Evolutionary conservation across 2,888 invertebrate species (phyloP).

Genomic region (Caenorhabditis becei): DNA sequence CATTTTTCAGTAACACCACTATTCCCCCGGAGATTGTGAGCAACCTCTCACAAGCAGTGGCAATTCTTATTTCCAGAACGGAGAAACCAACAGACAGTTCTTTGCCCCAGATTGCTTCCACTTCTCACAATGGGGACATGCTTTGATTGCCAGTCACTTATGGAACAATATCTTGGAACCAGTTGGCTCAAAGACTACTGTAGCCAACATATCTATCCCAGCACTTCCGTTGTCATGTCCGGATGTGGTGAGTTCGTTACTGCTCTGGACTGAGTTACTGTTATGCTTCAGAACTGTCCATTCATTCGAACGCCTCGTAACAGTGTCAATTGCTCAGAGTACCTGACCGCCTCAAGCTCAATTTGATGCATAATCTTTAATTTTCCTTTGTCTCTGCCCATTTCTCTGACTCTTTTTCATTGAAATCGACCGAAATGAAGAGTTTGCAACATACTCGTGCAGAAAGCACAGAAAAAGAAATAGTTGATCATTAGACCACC

Average conservation of each 20-base stretch:
- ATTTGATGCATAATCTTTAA: background rate
- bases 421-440: too few species aligned
- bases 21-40: constrained; percentile 62
- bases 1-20: constrained; percentile 67
- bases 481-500: constrained; percentile 6
- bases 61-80: too few species aligned
- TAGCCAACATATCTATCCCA: constrained; percentile 22
- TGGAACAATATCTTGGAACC: constrained; percentile 40
- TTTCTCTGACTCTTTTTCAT: background rate
- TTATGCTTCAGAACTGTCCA: constrained; percentile 3
- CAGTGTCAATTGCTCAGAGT: constrained; percentile 31
- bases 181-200: constrained; percentile 20
- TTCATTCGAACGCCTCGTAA: constrained; percentile 31
- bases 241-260: background rate
- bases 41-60: too few species aligned
- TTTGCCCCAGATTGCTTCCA: constrained; percentile 43
- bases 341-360: constrained; percentile 2
- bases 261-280: background rate
- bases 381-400: background rate
- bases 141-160: constrained; percentile 32
- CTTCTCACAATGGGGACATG: constrained; percentile 38
- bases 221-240: constrained; percentile 33
- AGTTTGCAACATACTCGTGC: background rate
- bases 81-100: constrained; percentile 24
- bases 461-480: constrained; percentile 2